phyloP scores from a whole-genome alignment of 2,113 vertebrate species.

The Prinia subflava region DNA sequence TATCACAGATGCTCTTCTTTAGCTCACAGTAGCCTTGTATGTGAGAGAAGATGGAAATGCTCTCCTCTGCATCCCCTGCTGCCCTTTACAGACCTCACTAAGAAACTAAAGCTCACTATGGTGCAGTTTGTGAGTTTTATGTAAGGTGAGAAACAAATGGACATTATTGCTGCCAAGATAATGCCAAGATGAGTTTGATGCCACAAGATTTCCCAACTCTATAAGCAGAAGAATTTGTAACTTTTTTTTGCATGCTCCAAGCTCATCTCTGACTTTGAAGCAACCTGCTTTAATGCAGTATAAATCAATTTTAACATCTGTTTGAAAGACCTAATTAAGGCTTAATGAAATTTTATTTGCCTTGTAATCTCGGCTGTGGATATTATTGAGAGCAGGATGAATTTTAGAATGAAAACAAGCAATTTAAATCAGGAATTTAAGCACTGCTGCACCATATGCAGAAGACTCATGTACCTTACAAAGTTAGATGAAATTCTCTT shows the following conservation, averaged over 20 bases:
- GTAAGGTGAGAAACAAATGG: background rate
- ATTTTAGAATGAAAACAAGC: background rate
- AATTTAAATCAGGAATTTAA: background rate
- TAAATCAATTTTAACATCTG: background rate
- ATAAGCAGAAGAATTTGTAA: background rate
- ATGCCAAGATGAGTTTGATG: background rate
- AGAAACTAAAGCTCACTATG: background rate
- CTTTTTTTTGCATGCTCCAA: background rate
- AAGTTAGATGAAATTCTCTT: background rate
- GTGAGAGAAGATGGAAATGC: background rate
- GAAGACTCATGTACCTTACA: fast-evolving
- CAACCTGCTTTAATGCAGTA: background rate
- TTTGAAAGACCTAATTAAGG: background rate
- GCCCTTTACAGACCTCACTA: background rate
- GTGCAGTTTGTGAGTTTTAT: background rate
- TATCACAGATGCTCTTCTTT: background rate
- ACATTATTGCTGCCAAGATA: background rate
- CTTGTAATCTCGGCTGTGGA: background rate
- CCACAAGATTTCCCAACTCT: background rate
- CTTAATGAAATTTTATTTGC: background rate
- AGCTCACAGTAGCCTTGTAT: background rate
- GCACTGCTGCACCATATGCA: background rate
- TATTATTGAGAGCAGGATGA: background rate
- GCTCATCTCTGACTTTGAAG: background rate
- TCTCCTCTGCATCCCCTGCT: background rate